Base-by-base conservation (phyloP, 2,888 invertebrate genomes). In the Magallana nippona region DNA sequence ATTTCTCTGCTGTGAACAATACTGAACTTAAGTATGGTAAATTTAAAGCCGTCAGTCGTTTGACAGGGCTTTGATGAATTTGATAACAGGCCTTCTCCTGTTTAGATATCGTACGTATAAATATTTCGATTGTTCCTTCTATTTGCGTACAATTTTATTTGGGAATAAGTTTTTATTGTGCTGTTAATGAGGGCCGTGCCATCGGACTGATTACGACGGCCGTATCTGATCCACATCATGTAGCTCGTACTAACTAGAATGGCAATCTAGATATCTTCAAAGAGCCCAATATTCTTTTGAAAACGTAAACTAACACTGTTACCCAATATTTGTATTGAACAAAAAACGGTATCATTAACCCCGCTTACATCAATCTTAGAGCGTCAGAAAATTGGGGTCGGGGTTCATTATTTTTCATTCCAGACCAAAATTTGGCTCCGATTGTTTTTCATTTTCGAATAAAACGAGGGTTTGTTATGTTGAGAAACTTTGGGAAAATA, bases 401-500 rank as follows among this genome's bases (percentile, higher is more conserved):
- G 15, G 22, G 71, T 71, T 71, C 71, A 71, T 22, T 22, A 27
- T 15, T 27, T 71, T 15, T 71, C 71, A 71, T 71, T 71, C 71
- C 71, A 71, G 71, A 71, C 71, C 71, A 71, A 71, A 71, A 19
- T 71, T 71, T 71, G 71, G 71, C 71, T 32, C 71, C 71, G 71
- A 71, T 71, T 71, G 71, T 71, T 71, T 63, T 32, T 32, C 19
- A n/a, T 44, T 44, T 44, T 44, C 44, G 44, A 17, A 19, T 19
- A 10, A 27, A 71, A 62, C n/a, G 71, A 15, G 13, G 27, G 27
- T 27, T 32, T 27, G 71, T 71, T 71, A 32, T 22, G 32, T 71
- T 71, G 32, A 32, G 71, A 27, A 71, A 71, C 22, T 32, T 71
- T 71, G 22, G 22, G 22, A 71, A 27, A 71, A 27, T 22, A 71